Evolutionary conservation across 1,140 invertebrate genomes (phyloP), one percentile per base, ranked within the genome.

Genomic region (Thalassaphorura encarpata): DNA sequence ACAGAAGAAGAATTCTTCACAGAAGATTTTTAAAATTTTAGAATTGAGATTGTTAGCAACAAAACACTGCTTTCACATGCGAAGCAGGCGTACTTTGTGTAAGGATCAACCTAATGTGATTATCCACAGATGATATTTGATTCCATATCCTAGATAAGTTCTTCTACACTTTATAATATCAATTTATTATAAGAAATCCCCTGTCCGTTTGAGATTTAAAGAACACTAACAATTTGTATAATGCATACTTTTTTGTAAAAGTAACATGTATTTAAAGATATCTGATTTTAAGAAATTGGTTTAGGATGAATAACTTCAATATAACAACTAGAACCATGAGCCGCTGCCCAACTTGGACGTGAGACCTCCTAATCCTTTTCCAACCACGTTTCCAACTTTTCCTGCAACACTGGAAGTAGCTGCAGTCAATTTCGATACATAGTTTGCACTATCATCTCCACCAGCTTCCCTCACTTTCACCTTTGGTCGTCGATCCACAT

Each of bases 351-450:
- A 76, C 73, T 88, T 88, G 46, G 83, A 83, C 63, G 84, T 84
- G 63, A 89, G 76, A 60, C 85, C 85, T 56, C 85, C 85, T 55
- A 87, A 81, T 53, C 84, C 83, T 70, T 87, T 86, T 42, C 86
- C 85, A 66, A 89, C 83, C 68, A 89, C 84, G 69, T 82, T 85
- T 61, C 85, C 84, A 66, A 90, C 79, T 68, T 81, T 78, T 29
- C 83, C 84, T 46, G 83, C 83, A 56, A 86, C 83, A 62, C 84
- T 83, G 45, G 81, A 81, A 26, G 83, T 83, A 29, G 82, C 80
- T 67, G 82, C 84, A 64, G 78, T 79, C 26, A 85, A 74, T 67
- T 83, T 83, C 26, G 76, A 74, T 40, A 83, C 76, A 59, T 76
- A 76, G 69, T 80, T 82, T 19, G 76, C 80, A 63, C 82, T 80